Percentiles rank a stretch among this genome's conserved stretches.
These are phyloP conservation scores for Lasioglossum lativentre DNA, from an alignment of 2,888 invertebrate genomes.

Conservation along the genomic window DNA sequence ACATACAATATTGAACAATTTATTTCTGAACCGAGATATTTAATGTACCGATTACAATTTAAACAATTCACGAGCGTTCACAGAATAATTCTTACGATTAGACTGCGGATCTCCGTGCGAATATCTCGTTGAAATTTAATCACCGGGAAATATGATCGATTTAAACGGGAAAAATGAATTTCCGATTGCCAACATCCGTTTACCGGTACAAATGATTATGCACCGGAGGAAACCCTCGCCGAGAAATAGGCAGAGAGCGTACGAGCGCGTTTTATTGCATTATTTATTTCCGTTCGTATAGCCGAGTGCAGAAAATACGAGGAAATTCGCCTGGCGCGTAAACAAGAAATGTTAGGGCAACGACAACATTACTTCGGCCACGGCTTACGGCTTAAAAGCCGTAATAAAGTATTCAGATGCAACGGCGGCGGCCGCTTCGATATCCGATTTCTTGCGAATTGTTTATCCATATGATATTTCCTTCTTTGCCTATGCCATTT, in stretches of 20 bases:
- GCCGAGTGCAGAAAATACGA: not conserved
- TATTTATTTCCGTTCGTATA: constrained; percentile 15
- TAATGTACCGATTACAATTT: too few relatives aligned
- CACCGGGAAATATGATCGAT: not conserved
- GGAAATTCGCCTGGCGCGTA: not conserved
- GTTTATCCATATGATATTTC: constrained; percentile 3
- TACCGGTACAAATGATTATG: not conserved
- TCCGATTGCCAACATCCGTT: constrained; percentile 11
- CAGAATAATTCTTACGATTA: too few relatives aligned
- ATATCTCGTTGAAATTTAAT: not conserved
- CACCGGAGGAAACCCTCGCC: not conserved
- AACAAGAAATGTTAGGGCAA: not conserved
- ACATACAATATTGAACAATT: too few relatives aligned
- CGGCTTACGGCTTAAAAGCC: not conserved
- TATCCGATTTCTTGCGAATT: constrained; percentile 13
- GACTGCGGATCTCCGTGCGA: too few relatives aligned
- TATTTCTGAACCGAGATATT: not conserved
- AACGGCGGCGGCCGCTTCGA: not conserved
- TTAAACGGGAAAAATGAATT: not conserved
- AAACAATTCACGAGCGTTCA: too few relatives aligned
- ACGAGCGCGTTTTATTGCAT: not conserved
- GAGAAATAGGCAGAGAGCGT: too few relatives aligned
- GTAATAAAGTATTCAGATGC: not conserved
- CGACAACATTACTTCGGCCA: not conserved
- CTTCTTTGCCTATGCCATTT: not conserved